Percentiles rank a stretch among this genome's conserved stretches.
Evolutionary conservation across 2,113 vertebrate species (phyloP).

Genomic region (Pteruthius melanotis): DNA sequence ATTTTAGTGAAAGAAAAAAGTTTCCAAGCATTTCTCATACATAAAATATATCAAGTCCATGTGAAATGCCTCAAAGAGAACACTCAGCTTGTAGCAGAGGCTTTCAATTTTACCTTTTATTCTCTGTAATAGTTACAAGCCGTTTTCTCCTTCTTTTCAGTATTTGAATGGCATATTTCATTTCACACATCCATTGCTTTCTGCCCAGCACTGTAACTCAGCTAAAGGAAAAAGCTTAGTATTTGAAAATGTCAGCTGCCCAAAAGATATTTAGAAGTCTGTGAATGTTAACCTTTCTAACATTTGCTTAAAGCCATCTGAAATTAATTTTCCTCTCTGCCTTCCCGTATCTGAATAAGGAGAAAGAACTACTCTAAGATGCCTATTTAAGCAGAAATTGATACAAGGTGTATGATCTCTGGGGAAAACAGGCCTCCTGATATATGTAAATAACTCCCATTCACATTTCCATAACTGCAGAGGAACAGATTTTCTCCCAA

Average conservation of each 20-base stretch:
- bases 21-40: slow-evolving; percentile 6
- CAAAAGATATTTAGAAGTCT: slow-evolving; percentile 71
- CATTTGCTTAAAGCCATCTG: slow-evolving; percentile 72
- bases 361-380: slow-evolving; percentile 24
- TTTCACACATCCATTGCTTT: slow-evolving; percentile 67
- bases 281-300: slow-evolving; percentile 72
- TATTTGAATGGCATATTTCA: slow-evolving; percentile 64
- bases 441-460: slow-evolving; percentile 26
- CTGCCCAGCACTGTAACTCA: slow-evolving; percentile 46
- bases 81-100: background rate
- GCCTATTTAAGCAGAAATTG: slow-evolving; percentile 50
- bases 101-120: slow-evolving; percentile 49
- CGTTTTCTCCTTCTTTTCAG: background rate
- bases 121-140: slow-evolving; percentile 25
- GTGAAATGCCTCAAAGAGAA: background rate
- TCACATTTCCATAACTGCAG: background rate
- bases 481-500: background rate
- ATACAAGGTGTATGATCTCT: slow-evolving; percentile 46
- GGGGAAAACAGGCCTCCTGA: slow-evolving; percentile 7
- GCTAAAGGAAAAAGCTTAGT: slow-evolving; percentile 59
- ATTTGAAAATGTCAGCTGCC: slow-evolving; percentile 74
- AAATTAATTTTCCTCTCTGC: slow-evolving; percentile 64
- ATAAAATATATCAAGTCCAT: slow-evolving; percentile 14
- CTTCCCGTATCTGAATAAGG: background rate
- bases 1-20: background rate